Conservation (phyloP, 2,888 invertebrate genomes). For the Conomelus anceps region DNA sequence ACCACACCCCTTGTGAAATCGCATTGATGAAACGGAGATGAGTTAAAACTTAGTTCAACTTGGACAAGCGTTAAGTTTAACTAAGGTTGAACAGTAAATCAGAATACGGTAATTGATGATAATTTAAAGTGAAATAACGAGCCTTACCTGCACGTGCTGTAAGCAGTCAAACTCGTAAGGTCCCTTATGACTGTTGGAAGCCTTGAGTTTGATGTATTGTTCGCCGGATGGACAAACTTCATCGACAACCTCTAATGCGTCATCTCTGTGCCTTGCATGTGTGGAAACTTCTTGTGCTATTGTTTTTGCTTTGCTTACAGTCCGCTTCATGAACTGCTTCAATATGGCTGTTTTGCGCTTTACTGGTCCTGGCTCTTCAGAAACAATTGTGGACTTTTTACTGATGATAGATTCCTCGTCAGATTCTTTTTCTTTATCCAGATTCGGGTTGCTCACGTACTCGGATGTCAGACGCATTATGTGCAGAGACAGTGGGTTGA, state of each 20-base stretch:
- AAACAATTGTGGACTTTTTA: constrained; percentile 47
- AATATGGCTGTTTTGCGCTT: constrained; percentile 48
- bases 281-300: constrained; percentile 45
- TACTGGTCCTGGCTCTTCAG: constrained; percentile 25
- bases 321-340: constrained; percentile 79
- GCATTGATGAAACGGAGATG: too few species aligned
- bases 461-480: constrained; percentile 90
- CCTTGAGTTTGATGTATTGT: constrained; percentile 77
- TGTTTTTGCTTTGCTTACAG: constrained; percentile 84
- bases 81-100: too few species aligned
- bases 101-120: too few species aligned
- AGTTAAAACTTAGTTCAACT: too few species aligned
- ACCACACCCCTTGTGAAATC: too few species aligned
- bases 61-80: too few species aligned
- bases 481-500: constrained; percentile 90
- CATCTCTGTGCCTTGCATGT: constrained; percentile 79
- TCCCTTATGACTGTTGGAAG: constrained; percentile 92
- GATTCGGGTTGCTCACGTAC: constrained; percentile 64
- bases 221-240: constrained; percentile 51
- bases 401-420: constrained; percentile 69
- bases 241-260: constrained; percentile 68
- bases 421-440: constrained; percentile 63
- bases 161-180: constrained; percentile 93
- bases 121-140: too few species aligned
- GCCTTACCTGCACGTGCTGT: constrained; percentile 73